These are phyloP conservation scores for Drosophila mercatorum DNA, from an alignment of 2,888 invertebrate species.

Conservation along the genomic window DNA sequence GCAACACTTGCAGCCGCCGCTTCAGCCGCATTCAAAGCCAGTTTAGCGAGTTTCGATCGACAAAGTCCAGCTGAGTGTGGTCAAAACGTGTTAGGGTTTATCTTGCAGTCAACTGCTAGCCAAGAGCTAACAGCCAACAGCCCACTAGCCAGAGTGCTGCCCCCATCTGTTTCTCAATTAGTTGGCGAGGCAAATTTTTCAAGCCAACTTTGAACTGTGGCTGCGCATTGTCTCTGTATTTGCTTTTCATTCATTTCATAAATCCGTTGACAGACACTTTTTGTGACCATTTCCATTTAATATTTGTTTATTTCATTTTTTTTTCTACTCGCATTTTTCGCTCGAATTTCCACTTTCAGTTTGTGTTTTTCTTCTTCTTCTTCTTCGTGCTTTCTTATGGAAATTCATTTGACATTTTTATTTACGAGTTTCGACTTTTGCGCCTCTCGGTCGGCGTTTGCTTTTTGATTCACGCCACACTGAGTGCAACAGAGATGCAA, in stretches of 20 bases:
- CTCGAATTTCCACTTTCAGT: constrained; percentile 57
- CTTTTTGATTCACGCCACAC: constrained; percentile 15
- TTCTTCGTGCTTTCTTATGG: constrained; percentile 57
- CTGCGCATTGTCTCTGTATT: constrained; percentile 33
- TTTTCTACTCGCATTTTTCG: constrained; percentile 13
- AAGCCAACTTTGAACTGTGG: constrained; percentile 38
- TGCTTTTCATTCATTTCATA: not conserved
- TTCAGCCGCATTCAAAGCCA: constrained; percentile 51
- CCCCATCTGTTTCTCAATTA: constrained; percentile 28
- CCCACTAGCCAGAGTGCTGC: constrained; percentile 2
- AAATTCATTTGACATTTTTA: constrained; percentile 74
- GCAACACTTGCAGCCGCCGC: constrained; percentile 62
- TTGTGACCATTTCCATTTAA: constrained; percentile 27
- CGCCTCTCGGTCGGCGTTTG: constrained; percentile 46
- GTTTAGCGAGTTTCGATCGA: constrained; percentile 73
- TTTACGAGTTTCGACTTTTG: constrained; percentile 64
- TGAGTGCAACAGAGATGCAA: not conserved
- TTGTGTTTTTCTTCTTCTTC: constrained; percentile 33
- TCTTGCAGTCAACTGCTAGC: constrained; percentile 20
- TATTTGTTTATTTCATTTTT: not conserved
- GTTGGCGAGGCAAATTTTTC: constrained; percentile 26
- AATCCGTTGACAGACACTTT: constrained; percentile 41
- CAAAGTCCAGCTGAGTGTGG: constrained; percentile 54
- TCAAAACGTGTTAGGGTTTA: constrained; percentile 66
- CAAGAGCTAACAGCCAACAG: constrained; percentile 1